Evolutionary conservation across 1,140 invertebrate genomes (phyloP).

Genomic region (Cotesia glomerata): DNA sequence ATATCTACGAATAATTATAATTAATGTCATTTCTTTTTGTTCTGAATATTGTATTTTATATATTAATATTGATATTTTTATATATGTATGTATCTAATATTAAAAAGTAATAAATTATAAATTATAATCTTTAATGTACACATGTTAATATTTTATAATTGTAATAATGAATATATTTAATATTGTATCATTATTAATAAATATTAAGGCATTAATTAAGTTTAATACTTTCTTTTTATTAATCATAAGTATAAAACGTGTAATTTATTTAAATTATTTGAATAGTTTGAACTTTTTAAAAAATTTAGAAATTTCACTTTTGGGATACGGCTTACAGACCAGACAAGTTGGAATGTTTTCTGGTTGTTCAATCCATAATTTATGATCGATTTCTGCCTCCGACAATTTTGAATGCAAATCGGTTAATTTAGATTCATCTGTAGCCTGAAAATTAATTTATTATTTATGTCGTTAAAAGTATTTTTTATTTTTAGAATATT

Average conservation of each 20-base stretch:
- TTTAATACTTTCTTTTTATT: too few species aligned
- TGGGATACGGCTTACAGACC: constrained; percentile 90
- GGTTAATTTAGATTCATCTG: constrained; percentile 77
- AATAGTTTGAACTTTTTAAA: constrained; percentile 92
- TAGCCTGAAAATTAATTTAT: constrained; percentile 63
- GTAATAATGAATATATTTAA: not conserved
- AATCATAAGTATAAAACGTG: too few species aligned
- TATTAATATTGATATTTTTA: not conserved
- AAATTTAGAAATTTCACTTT: constrained; percentile 82
- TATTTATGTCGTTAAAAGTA: not conserved
- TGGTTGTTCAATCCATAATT: constrained; percentile 97
- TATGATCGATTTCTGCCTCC: constrained; percentile 80
- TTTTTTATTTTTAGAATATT: not conserved
- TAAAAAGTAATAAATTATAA: constrained; percentile 2
- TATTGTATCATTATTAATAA: too few species aligned
- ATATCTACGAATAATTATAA: constrained; percentile 19
- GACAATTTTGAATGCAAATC: constrained; percentile 73
- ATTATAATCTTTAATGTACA: constrained; percentile 28
- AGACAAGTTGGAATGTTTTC: constrained; percentile 96
- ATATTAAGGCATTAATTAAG: too few species aligned
- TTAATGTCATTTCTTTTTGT: not conserved
- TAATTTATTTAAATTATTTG: not conserved
- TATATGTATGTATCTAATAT: not conserved
- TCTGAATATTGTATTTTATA: too few species aligned
- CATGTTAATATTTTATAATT: constrained; percentile 33